Base-by-base conservation (phyloP, 1,140 invertebrate species). In the Pollicipes pollicipes region DNA sequence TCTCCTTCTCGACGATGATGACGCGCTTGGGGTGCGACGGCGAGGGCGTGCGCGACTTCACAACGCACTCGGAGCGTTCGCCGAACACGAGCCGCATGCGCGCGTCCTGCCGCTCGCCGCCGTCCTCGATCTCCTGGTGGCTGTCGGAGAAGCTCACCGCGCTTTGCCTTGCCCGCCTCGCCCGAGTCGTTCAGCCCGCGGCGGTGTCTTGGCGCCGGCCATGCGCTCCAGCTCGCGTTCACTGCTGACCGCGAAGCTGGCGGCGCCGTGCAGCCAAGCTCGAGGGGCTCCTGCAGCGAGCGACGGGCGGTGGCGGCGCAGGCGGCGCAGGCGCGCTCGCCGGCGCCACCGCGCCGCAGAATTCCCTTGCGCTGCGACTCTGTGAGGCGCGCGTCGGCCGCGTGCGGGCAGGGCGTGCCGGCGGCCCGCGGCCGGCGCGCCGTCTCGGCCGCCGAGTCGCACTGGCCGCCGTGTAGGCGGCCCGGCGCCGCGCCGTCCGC, bases 1-100 rank as follows among this genome's bases (percentile, higher is more conserved):
- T 71, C 58, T 73, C 73, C 70, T 70, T 66, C 26, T 73, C 72
- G 31, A 67, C 69, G 66, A 29, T 73, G 29, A 68, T 73, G 27
- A 64, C 37, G 27, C 68, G 63, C 8, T 68, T 63, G 63, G 68
- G 70, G 24, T 58, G 45, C 17, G 45, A 58, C 3, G 45, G 45
- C 24, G 45, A 58, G 13, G 45, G 45, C 45, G 45, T 58, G 45
- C 45, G 45, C 21, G 45, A 10, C 45, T 58, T 58, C 13, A 58
- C 45, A 10, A 58, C 45, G 17, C 45, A 58, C 45, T 58, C 45
- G 6, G 45, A 58, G 13, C 45, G 45, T 24, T 58, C 6, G 2
- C 45, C 45, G 45, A 58, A 58, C 45, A 58, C 45, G 6, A 58
- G 45, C 6, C 45, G 45, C 45, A 58, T 58, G 13, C 24, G 13